Base-by-base conservation (phyloP, 2,113 vertebrate species). In the Podocnemis expansa region DNA sequence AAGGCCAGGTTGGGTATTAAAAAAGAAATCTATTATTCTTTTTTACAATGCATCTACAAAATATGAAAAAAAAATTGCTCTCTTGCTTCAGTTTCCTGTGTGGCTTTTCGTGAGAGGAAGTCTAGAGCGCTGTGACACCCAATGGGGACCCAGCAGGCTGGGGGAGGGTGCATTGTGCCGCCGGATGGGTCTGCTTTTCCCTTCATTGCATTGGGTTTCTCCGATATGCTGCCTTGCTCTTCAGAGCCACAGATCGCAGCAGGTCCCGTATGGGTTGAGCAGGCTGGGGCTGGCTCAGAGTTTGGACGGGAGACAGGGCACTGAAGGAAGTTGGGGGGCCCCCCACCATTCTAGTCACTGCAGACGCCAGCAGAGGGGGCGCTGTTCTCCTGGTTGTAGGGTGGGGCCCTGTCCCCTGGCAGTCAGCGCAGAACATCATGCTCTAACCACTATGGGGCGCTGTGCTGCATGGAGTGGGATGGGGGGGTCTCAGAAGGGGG, bases 81-180 rank as follows among this genome's bases (percentile, higher is more conserved):
- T 41, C 22, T 38, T 60, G 60, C 67, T 90, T 25, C 93, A 95
- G 87, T 91, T 97, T 97, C 97, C 97, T 97, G 97, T 97, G 97
- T 94, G 95, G 96, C 96, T 93, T 81, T 84, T 78, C 90, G 81
- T 81, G 85, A 97, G 96, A 97, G 97, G 97, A 97, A 97, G 97
- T 97, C 78, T 95, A 80, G 19, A 19, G 34, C 4, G n/a, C 63
- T 9, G 63, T 70, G 63, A 70, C 63, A 70, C 63, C 63, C 63
- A 70, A 70, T 70, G 63, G n/a, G 63, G 63, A 4, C 63, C 63
- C 7, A 19, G 63, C 63, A 10, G 63, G 63, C 63, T 70, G 60
- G 60, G 63, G 63, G n/a, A 38, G 63, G n/a, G 63, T n/a, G 60
- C 31, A 1, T 17, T 8, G 16, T 63, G 63, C 9, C 4, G n/a